phyloP scores from a whole-genome alignment of 2,113 vertebrate species.

The Mastomys natalensis region DNA sequence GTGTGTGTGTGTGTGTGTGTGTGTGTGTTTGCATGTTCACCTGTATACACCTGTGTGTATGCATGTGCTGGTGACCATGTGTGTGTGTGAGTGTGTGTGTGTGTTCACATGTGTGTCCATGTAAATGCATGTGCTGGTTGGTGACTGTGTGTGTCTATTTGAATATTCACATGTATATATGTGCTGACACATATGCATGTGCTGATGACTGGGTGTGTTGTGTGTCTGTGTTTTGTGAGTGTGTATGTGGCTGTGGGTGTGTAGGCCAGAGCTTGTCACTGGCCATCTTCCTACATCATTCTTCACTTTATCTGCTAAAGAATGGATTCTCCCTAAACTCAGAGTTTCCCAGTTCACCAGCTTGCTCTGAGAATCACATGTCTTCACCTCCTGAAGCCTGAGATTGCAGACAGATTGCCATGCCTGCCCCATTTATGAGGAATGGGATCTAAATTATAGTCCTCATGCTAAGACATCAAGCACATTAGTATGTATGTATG shows the following conservation, averaged over 20 bases:
- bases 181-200: not conserved
- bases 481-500: not conserved
- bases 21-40: not conserved
- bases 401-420: not conserved
- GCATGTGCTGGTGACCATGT: not conserved
- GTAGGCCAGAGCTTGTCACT: not conserved
- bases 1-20: not conserved
- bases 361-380: not conserved
- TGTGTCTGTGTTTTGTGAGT: not conserved
- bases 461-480: no score
- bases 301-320: not conserved
- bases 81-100: not conserved
- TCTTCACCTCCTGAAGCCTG: not conserved
- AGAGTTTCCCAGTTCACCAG: not conserved
- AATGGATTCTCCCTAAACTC: not conserved
- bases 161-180: not conserved
- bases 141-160: not conserved
- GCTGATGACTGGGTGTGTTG: not conserved
- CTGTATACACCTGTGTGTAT: not conserved
- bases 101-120: not conserved
- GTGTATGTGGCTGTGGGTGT: not conserved
- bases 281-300: no score
- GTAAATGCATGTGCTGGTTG: not conserved
- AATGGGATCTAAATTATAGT: not conserved
- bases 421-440: not conserved